Conservation (phyloP, 2,888 invertebrate genomes). For the Pterostichus madidus region DNA sequence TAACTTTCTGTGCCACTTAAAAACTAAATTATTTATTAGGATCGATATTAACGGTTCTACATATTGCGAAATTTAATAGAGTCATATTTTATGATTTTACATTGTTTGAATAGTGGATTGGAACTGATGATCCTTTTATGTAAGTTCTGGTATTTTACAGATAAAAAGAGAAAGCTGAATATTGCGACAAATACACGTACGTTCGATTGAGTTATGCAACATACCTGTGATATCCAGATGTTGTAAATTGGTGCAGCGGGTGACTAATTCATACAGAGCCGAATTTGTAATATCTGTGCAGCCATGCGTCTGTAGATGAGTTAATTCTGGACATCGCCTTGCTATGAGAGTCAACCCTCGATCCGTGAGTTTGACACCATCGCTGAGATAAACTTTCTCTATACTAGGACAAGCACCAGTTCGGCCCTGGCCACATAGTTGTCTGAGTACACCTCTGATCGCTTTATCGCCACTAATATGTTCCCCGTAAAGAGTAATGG, state of each 20-base stretch:
- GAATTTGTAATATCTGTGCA: constrained; percentile 87
- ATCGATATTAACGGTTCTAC: background rate
- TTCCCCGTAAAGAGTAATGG: constrained; percentile 82
- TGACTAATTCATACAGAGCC: constrained; percentile 88
- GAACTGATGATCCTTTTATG: too few relatives aligned
- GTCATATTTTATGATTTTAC: background rate
- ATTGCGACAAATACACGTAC: constrained; percentile 22
- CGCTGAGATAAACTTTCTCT: constrained; percentile 83
- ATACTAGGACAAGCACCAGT: constrained; percentile 85
- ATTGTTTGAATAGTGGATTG: constrained; percentile 1
- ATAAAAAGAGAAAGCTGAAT: too few relatives aligned
- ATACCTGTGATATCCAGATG: constrained; percentile 92
- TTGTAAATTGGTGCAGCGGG: constrained; percentile 89
- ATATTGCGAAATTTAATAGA: constrained; percentile 12
- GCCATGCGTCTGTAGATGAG: constrained; percentile 88
- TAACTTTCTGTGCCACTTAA: background rate
- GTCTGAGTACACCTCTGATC: constrained; percentile 81
- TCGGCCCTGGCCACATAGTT: constrained; percentile 83
- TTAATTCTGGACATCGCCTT: constrained; percentile 89
- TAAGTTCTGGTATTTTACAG: too few relatives aligned
- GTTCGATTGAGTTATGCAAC: constrained; percentile 14
- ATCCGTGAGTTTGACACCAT: constrained; percentile 87
- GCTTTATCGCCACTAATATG: constrained; percentile 83
- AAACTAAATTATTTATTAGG: too few relatives aligned
- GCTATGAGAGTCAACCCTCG: constrained; percentile 88